These are phyloP conservation scores for Cacatua alba DNA, from an alignment of 2,113 vertebrate species.

Conservation along the genomic window DNA sequence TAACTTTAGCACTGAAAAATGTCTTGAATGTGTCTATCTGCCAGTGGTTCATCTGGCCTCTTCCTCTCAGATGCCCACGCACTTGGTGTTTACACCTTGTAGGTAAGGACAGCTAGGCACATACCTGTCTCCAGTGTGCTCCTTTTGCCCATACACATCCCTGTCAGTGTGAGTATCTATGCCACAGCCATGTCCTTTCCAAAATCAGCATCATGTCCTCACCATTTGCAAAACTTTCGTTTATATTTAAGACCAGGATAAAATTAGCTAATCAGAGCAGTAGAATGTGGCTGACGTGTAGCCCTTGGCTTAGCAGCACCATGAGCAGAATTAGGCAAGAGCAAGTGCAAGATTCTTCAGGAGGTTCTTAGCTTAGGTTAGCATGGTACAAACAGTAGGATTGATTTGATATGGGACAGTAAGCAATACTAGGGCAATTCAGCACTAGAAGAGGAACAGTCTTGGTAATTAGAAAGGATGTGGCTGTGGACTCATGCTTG, in stretches of 20 bases:
- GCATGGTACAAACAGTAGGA: fast-evolving
- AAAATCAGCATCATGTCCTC: not conserved
- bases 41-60: not conserved
- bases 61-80: not conserved
- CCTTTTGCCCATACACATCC: not conserved
- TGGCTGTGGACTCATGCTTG: not conserved
- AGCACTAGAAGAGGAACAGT: not conserved
- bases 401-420: not conserved
- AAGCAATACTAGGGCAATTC: not conserved
- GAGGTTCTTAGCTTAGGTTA: not conserved
- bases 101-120: not conserved
- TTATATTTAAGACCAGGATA: not conserved
- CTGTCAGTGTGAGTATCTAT: not conserved
- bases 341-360: not conserved
- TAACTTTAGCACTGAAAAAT: not conserved
- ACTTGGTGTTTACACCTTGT: not conserved
- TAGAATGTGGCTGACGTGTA: not conserved
- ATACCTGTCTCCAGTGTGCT: fast-evolving
- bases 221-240: not conserved
- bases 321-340: not conserved
- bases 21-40: not conserved
- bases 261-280: not conserved
- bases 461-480: not conserved
- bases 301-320: not conserved
- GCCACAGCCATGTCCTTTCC: not conserved